Percentiles rank a stretch among this genome's conserved stretches.
Conservation (phyloP, 2,797 vertebrate genomes). For the Podargus strigoides region DNA sequence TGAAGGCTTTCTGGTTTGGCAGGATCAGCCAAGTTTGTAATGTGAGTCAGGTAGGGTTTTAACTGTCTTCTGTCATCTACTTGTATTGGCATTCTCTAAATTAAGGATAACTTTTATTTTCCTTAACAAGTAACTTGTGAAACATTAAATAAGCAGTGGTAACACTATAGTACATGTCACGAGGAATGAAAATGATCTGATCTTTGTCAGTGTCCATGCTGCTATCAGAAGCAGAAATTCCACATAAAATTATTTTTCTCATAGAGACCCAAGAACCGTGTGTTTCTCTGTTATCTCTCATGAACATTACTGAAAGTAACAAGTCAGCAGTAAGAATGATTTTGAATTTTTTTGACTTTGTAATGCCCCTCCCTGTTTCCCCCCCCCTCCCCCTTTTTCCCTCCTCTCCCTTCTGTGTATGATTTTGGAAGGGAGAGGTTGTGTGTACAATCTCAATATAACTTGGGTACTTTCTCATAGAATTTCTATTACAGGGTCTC, state of each 20-base stretch:
- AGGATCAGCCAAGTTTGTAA: neutral
- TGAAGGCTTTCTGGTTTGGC: neutral
- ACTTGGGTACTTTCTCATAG: neutral
- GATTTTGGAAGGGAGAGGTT: neutral
- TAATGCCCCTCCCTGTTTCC: no score
- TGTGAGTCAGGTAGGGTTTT: neutral
- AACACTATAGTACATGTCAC: neutral
- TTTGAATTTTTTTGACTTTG: neutral
- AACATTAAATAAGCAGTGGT: neutral
- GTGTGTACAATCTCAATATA: neutral
- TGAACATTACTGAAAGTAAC: neutral
- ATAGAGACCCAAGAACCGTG: neutral
- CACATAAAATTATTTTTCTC: neutral
- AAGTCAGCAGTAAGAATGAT: neutral
- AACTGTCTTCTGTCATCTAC: neutral
- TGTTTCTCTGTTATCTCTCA: neutral
- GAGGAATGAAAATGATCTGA: neutral
- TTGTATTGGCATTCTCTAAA: neutral
- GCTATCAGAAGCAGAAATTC: neutral
- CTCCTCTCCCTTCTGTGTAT: neutral
- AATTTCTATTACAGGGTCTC: neutral
- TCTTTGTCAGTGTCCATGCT: neutral
- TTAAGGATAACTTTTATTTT: neutral
- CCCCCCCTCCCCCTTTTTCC: no score
- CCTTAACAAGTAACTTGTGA: neutral